These are phyloP conservation scores for Caenorhabditis sp. DNA, from an alignment of 2,888 invertebrate species.

Conservation along the genomic window DNA sequence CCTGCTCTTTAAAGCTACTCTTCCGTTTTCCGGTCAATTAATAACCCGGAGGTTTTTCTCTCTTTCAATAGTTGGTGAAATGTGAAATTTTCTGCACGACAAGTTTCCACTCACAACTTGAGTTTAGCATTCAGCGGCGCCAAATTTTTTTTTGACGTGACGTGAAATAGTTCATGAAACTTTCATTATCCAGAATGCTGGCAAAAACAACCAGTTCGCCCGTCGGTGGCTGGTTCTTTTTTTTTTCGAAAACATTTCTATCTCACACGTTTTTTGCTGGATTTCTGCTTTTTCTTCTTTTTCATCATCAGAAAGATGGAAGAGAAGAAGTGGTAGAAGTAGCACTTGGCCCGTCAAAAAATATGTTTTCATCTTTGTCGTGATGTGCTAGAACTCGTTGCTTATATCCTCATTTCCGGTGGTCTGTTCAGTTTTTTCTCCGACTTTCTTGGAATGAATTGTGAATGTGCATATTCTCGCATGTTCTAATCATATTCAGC, in stretches of 20 bases:
- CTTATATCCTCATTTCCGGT: background rate
- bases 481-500: constrained; percentile 21
- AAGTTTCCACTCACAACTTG: constrained; percentile 30
- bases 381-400: constrained; percentile 6
- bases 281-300: background rate
- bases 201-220: constrained; percentile 49
- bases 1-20: background rate
- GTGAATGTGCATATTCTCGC: constrained; percentile 28
- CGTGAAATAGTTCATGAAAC: constrained; percentile 54
- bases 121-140: constrained; percentile 33
- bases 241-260: constrained; percentile 3
- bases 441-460: background rate
- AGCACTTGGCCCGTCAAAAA: constrained; percentile 36
- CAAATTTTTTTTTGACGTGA: constrained; percentile 17
- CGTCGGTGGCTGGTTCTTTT: constrained; percentile 6
- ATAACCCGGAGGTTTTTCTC: constrained; percentile 42
- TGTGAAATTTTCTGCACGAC: constrained; percentile 44
- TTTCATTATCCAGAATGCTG: constrained; percentile 55
- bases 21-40: constrained; percentile 30
- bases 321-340: constrained; percentile 20
- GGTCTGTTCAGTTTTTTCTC: background rate
- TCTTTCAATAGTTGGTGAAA: constrained; percentile 27
- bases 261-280: constrained; percentile 4
- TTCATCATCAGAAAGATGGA: background rate
- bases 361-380: constrained; percentile 9